Conservation (phyloP, 2,888 invertebrate species). For the Choristoneura rosaceana region DNA sequence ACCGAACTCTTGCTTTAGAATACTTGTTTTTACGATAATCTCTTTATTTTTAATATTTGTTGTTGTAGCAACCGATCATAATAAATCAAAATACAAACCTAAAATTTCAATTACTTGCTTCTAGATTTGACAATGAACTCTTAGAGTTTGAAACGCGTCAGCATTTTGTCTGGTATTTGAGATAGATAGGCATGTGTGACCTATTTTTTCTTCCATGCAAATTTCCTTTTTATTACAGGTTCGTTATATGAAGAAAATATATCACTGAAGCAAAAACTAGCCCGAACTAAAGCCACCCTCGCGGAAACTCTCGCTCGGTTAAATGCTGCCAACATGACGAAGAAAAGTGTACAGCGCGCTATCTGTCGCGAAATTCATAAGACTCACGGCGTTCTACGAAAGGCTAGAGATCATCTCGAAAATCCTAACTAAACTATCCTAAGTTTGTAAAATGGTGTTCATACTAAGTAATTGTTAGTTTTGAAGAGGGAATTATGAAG, state of each 20-base stretch:
- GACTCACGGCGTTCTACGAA: slow-evolving; percentile 90
- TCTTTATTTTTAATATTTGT: too few relatives aligned
- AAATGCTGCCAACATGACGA: slow-evolving; percentile 91
- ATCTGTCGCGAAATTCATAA: slow-evolving; percentile 93
- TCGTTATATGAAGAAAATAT: slow-evolving; percentile 87
- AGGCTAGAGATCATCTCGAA: slow-evolving; percentile 91
- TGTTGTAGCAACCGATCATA: too few relatives aligned
- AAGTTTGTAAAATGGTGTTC: slow-evolving; percentile 23
- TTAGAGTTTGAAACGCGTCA: too few relatives aligned
- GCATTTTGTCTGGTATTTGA: too few relatives aligned
- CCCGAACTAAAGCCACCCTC: slow-evolving; percentile 89
- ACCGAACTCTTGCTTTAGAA: too few relatives aligned
- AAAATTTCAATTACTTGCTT: too few relatives aligned
- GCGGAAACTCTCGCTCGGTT: slow-evolving; percentile 92
- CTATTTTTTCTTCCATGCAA: too few relatives aligned
- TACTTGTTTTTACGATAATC: too few relatives aligned
- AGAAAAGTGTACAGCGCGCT: slow-evolving; percentile 92
- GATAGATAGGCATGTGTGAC: too few relatives aligned
- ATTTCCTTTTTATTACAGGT: slow-evolving; percentile 58
- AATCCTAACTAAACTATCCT: slow-evolving; percentile 62
- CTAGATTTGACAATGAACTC: too few relatives aligned
- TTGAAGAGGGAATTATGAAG: neutral
- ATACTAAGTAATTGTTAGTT: neutral
- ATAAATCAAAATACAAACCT: too few relatives aligned
- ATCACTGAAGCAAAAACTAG: slow-evolving; percentile 88